Base-by-base conservation (phyloP, 2,113 vertebrate species). In the Neolamprologus falcicula region DNA sequence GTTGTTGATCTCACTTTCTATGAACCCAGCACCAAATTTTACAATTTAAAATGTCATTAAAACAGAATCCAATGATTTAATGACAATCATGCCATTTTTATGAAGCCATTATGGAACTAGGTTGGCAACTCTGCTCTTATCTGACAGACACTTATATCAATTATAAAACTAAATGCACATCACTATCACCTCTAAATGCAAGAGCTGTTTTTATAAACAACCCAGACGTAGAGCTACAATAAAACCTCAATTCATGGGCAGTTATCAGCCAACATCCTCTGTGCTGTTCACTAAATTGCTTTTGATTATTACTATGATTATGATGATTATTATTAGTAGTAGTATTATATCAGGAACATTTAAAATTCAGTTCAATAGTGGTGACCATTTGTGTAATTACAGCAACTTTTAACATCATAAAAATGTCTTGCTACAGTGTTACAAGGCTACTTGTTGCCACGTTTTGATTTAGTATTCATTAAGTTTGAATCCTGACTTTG, bases 321-420 rank as follows among this genome's bases (percentile, higher is more conserved):
- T 57, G 2, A 57, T 57, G 1, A 57, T 57, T 9, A 59, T 9
- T 28, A 59, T 0, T 1, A 59, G 0, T 59, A 59, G 13, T 59
- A 16, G 1, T 59, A 59, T 2, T 9, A 28, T 59, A 9, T 59
- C 55, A 40, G 63, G 35, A 14, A 40, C 19, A 40, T 21, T 68
- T 21, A 40, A 40, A 14, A 14, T 68, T 11, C 17, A 33, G 31
- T 35, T 35, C 17, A 35, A 6, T 2, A 35, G 59, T 40, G 35
- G 35, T 71, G 66, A 42, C 12, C n/a, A 42, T 42, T 42, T 71
- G 13, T 71, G 12, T 42, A 71, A 1, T 71, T 42, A 42, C n/a
- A 42, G 5, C 35, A 71, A 24, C 35, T 24, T 71, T 24, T 71
- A 24, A 9, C 37, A 71, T 24, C 66, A 71, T 71, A 40, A 42